phyloP scores from a whole-genome alignment of 2,113 vertebrate species.

The Terrapene triunguis region DNA sequence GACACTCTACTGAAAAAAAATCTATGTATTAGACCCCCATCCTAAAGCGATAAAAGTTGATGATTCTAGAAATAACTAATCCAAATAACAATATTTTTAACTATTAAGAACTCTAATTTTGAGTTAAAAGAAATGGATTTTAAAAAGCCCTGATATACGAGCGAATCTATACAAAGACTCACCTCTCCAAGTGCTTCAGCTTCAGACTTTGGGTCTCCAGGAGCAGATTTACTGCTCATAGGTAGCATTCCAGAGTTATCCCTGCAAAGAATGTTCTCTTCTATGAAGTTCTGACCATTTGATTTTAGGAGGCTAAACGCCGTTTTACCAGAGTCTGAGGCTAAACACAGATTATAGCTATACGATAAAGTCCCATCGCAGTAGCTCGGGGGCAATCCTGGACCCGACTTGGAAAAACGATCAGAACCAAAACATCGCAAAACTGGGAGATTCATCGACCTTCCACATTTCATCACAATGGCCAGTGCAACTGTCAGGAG shows the following conservation, averaged over 20 bases:
- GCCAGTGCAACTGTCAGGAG: slow-evolving; percentile 28
- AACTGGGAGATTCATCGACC: not conserved
- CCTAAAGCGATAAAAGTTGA: no score
- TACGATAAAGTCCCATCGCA: not conserved
- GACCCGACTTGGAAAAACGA: not conserved
- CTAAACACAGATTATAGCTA: not conserved
- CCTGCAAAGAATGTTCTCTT: slow-evolving; percentile 38
- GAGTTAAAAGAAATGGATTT: no score
- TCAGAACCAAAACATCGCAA: not conserved
- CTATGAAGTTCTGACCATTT: not conserved
- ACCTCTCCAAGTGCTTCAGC: not conserved
- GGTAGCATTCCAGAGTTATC: slow-evolving; percentile 42
- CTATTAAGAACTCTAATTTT: no score
- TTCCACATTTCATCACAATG: not conserved
- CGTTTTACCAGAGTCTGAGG: not conserved
- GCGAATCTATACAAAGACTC: not conserved
- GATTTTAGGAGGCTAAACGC: slow-evolving; percentile 32
- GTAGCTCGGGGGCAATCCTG: not conserved
- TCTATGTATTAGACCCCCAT: no score
- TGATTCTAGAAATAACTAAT: no score
- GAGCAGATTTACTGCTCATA: slow-evolving; percentile 8
- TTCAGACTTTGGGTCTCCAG: not conserved
- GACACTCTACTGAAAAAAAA: no score
- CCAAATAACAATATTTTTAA: no score
- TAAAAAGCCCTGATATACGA: no score